Evolutionary conservation across 2,888 invertebrate genomes (phyloP).

Genomic region (Ectemnius cavifrons): DNA sequence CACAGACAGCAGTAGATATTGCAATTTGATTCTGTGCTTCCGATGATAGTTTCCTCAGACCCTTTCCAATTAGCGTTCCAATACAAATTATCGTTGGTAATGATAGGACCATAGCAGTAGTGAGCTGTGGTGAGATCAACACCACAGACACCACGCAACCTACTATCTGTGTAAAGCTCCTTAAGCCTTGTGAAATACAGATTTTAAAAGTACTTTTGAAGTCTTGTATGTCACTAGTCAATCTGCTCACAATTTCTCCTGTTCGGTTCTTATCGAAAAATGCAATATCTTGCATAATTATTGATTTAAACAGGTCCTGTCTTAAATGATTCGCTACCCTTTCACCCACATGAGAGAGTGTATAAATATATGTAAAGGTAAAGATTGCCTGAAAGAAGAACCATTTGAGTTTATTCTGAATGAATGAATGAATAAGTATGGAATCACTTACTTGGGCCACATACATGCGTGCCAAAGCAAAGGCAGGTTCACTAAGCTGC

Average conservation of each 20-base stretch:
- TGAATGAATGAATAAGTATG: not conserved
- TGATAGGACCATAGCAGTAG: conserved; percentile 89
- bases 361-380: conserved; percentile 93
- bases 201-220: conserved; percentile 98
- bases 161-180: conserved; percentile 91
- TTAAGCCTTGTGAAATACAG: conserved; percentile 93
- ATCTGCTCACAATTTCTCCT: conserved; percentile 93
- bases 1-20: conserved; percentile 92
- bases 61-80: conserved; percentile 90
- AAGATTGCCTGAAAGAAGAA: conserved; percentile 83
- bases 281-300: conserved; percentile 91
- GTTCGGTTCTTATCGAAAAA: conserved; percentile 95
- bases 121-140: conserved; percentile 94
- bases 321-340: conserved; percentile 90
- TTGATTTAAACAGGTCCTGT: conserved; percentile 88
- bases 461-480: conserved; percentile 85
- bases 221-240: conserved; percentile 96
- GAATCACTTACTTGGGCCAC: conserved; percentile 83
- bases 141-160: conserved; percentile 89
- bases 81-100: conserved; percentile 91
- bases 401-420: conserved; percentile 12
- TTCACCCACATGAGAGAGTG: conserved; percentile 93
- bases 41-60: conserved; percentile 87
- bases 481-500: conserved; percentile 83
- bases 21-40: conserved; percentile 92